Percentiles rank a stretch among this genome's conserved stretches.
These are phyloP conservation scores for Mastigias papua DNA, from an alignment of 30 jellyfish, hydroid and myxozoan genomes.

Conservation along the genomic window DNA sequence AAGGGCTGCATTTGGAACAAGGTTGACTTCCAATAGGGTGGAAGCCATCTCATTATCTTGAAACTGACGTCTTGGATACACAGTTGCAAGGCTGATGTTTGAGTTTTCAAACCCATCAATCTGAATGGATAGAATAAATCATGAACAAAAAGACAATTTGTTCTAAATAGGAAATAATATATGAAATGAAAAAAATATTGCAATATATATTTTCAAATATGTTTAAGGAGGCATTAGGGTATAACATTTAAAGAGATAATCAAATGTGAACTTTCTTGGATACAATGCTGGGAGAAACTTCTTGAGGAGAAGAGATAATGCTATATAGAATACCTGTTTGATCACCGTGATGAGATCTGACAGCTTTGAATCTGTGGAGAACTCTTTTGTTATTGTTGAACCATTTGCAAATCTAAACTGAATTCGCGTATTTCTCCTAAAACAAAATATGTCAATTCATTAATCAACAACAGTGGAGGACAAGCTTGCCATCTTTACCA, in stretches of 20 bases:
- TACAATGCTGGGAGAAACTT: too few species aligned
- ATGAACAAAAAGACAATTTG: too few species aligned
- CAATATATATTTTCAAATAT: too few species aligned
- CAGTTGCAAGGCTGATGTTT: constrained; percentile 74
- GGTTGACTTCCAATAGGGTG: constrained; percentile 72
- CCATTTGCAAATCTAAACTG: constrained; percentile 97
- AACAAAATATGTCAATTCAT: not conserved
- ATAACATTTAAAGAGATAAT: too few species aligned
- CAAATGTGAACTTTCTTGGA: too few species aligned
- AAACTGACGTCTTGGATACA: constrained; percentile 85
- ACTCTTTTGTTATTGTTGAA: constrained; percentile 66
- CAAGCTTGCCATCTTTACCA: too few species aligned
- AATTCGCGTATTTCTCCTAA: constrained; percentile 73
- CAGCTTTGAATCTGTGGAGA: constrained; percentile 78
- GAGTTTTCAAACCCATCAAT: constrained; percentile 25
- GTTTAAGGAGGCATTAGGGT: too few species aligned
- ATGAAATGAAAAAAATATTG: too few species aligned
- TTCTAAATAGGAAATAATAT: too few species aligned
- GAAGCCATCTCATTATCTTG: constrained; percentile 34
- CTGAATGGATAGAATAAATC: constrained; percentile 37
- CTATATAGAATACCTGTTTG: constrained; percentile 30
- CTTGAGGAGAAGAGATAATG: not conserved
- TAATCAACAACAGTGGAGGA: too few species aligned
- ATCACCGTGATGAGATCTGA: constrained; percentile 24
- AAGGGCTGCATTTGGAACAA: constrained; percentile 86